Base-by-base conservation (phyloP, 2,113 vertebrate species). In the Chitala chitala region DNA sequence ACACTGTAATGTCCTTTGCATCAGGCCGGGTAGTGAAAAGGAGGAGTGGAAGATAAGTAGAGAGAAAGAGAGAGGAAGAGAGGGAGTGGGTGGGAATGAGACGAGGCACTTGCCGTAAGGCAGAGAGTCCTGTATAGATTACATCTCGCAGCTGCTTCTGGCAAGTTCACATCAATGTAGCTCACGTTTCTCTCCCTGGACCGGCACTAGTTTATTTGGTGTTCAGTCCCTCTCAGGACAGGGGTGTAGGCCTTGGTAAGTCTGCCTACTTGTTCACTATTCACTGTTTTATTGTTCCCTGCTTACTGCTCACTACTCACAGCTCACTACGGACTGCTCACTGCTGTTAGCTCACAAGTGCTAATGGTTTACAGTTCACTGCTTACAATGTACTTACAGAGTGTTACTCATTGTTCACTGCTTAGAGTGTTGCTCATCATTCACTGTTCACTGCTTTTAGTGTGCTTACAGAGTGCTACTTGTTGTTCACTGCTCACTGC, bases 161-260 rank as follows among this genome's bases (percentile, higher is more conserved):
- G 74, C 73, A 71, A 75, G 71, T 75, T 78, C 56, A 42, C 56
- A 72, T 71, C 76, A 64, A 74, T 70, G 69, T 24, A 69, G 61
- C 36, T 33, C n/a, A 36, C 46, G 74, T 61, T 74, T 51, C 69
- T 74, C 71, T 29, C 70, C 36, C 42, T 72, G 61, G 54, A 71
- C 51, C 48, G 44, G 1, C 31, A 36, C 4, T 36, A 65, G 48
- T 71, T 5, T 10, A 13, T 59, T 53, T 38, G 44, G 33, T 74
- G 36, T 65, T 71, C 64, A 44, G 26, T 55, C 22, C 40, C 26
- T 12, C 3, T 69, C 15, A 68, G 40, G 48, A 17, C 40, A 73
- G 69, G 58, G 53, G 73, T 69, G 54, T 72, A 50, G 61, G 76
- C 65, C 73, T 68, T 55, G 78, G 77, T 78, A 77, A 56, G 79